Evolutionary conservation across 2,797 vertebrate genomes (phyloP), one percentile per base, ranked within the genome.

Genomic region (Melanotaenia nigrans): DNA sequence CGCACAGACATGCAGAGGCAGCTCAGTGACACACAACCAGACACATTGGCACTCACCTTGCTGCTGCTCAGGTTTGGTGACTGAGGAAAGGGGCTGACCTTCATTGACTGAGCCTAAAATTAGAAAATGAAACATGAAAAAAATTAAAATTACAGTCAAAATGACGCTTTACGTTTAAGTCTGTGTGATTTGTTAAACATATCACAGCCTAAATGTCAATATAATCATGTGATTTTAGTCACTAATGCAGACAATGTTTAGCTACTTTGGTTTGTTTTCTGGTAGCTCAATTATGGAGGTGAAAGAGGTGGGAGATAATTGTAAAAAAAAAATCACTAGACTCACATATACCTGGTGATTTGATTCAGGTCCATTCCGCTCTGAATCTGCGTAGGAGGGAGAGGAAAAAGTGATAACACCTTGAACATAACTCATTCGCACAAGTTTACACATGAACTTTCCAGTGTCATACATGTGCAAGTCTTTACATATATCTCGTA

Each of bases 281-380:
- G 18, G 12, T 30, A 8, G 4, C 76, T 72, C 22, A 55, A 28
- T 47, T 40, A 74, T 22, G 66, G 65, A 35, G 54, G 45, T 64
- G 35, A 65, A 57, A 49, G 47, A 47, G 53, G 56, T 45, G 72
- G 70, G 65, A 79, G 73, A 77, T 47, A 16, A 35, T 55, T 8
- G 7, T 59, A 67, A 58, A 22, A 22, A 28, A 49, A 22, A 4
- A 9, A 22, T 55, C 61, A 45, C 32, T 73, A 53, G 35, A 66
- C 40, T 73, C 61, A 83, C 32, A 73, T 76, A 78, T 90, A 96
- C 96, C 96, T 96, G 96, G 91, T 97, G 96, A 93, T 95, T 95
- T 83, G 95, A 91, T 91, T 97, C 96, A 71, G 96, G 95, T 90
- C 95, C 96, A 91, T 96, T 97, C 90, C 95, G 94, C 85, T 97